These are phyloP conservation scores for Stenolophus ochropezus DNA, from an alignment of 2,888 invertebrate genomes.

Conservation along the genomic window DNA sequence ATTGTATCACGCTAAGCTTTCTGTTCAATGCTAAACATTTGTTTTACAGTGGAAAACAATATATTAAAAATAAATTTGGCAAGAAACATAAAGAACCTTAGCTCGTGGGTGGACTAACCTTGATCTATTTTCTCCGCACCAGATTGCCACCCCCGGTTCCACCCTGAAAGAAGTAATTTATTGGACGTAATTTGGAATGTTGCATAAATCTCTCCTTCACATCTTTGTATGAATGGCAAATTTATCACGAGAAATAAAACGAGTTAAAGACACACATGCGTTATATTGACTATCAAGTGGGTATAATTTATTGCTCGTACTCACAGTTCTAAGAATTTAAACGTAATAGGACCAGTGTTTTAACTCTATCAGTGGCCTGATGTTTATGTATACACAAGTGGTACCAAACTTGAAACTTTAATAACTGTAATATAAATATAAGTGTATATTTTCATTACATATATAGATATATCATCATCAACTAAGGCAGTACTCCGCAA, in stretches of 20 bases:
- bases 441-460: not conserved
- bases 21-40: not conserved
- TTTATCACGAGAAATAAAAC: slow-evolving; percentile 2
- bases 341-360: slow-evolving; percentile 5
- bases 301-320: slow-evolving; percentile 12
- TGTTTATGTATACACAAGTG: not conserved
- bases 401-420: not conserved
- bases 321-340: slow-evolving; percentile 6
- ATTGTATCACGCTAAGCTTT: not conserved
- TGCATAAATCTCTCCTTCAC: slow-evolving; percentile 4
- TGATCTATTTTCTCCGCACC: not conserved
- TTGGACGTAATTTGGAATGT: not conserved
- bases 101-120: too few relatives aligned
- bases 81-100: not conserved
- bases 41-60: not conserved
- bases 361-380: slow-evolving; percentile 12
- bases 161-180: not conserved
- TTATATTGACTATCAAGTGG: slow-evolving; percentile 24
- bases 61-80: not conserved
- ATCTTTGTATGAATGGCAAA: slow-evolving; percentile 11
- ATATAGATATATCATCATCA: not conserved
- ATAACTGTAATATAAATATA: not conserved
- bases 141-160: not conserved
- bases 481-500: too few relatives aligned
- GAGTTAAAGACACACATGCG: not conserved